Conservation (phyloP, 1,140 invertebrate species). For the Trialeurodes vaporariorum region DNA sequence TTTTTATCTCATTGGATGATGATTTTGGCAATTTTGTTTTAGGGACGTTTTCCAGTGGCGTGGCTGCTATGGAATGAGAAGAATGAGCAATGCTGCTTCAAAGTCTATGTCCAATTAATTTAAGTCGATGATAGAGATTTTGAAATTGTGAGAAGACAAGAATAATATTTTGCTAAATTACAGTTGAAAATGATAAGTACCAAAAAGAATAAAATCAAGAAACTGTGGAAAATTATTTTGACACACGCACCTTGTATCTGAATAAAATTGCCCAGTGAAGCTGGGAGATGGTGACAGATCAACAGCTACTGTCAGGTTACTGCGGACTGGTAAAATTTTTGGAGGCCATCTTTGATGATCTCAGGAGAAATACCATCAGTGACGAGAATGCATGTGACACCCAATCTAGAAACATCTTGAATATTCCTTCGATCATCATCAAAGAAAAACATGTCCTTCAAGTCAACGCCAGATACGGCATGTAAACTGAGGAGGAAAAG, state of each 20-base stretch:
- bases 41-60: background rate
- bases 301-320: no score
- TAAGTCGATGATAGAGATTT: background rate
- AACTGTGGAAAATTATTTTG: no score
- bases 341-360: background rate
- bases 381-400: conserved; percentile 44
- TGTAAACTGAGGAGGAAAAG: background rate
- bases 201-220: no score
- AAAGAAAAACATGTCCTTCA: conserved; percentile 57
- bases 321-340: background rate
- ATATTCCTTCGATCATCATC: conserved; percentile 54
- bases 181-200: no score
- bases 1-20: background rate
- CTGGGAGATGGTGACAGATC: no score
- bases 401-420: conserved; percentile 40
- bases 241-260: no score
- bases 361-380: conserved; percentile 37
- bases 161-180: no score
- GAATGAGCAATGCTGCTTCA: background rate
- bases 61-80: background rate
- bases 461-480: conserved; percentile 38
- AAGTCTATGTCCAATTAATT: background rate
- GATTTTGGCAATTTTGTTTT: background rate
- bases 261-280: no score
- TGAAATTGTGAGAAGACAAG: no score